Base-by-base conservation (phyloP, 2,797 vertebrate species). In the Parotocinclus haroldoi region DNA sequence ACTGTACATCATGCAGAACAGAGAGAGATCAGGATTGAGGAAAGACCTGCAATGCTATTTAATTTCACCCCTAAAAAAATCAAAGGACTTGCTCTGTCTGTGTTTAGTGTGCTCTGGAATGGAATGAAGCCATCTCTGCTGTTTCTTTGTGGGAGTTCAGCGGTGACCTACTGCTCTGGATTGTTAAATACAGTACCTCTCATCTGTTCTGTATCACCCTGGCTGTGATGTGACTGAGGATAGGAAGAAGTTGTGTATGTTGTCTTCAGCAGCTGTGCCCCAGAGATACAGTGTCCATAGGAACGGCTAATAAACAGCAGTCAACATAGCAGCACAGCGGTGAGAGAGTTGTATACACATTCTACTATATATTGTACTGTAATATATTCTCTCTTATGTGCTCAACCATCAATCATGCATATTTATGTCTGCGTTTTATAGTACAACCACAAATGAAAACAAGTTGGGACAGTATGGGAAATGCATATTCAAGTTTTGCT, bases 221-320 rank as follows among this genome's bases (percentile, higher is more conserved):
- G 74, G 72, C 71, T 81, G 39, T 60, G 65, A 77, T 78, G 74
- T 80, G 81, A 82, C 77, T 57, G 14, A 45, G 16, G 44, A 55
- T 68, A 62, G 75, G 54, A 63, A 72, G 54, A 38, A 65, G 80
- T 62, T 63, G 72, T 69, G 57, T 57, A 77, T 71, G 76, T 42
- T 78, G 70, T 76, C 71, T 71, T 77, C 56, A 73, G 58, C 57
- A 8, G 64, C 76, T 85, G 83, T 77, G 76, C 83, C 80, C 77
- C 7, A 62, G 42, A 80, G 79, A 83, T 74, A 79, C 76, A 66
- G 73, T 61, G 72, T 17, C 82, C 63, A 86, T 87, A 83, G 87
- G 76, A 79, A 90, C 84, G 50, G 76, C 63, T 71, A 69, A 76
- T 74, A 82, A 89, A 89, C 83, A 89, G 58, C 71, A 74, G 75